Evolutionary conservation across 2,113 vertebrate genomes (phyloP).

Genomic region (Passer montanus): DNA sequence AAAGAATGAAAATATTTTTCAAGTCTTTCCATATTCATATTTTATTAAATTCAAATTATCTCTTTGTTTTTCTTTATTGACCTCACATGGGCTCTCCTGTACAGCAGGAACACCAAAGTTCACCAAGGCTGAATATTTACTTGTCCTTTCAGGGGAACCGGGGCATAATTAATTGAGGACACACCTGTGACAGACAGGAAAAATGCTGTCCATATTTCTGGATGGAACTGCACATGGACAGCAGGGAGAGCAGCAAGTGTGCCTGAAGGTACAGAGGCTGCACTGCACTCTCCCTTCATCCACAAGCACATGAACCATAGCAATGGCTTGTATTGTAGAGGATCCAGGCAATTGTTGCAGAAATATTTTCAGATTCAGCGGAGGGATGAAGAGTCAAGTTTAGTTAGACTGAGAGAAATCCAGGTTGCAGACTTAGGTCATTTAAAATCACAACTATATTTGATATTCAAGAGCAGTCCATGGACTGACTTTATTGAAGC

Average conservation of each 20-base stretch:
- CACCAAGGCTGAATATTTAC: not conserved
- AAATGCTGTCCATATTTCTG: not conserved
- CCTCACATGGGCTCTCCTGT: not conserved
- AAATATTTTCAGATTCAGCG: not conserved
- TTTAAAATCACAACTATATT: conserved; percentile 22
- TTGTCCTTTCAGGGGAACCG: not conserved
- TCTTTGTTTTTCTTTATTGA: not conserved
- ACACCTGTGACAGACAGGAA: not conserved
- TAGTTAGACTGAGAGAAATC: not conserved
- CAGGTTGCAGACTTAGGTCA: not conserved
- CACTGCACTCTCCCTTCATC: not conserved
- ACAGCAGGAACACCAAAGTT: not conserved
- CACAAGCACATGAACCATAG: not conserved
- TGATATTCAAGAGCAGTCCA: conserved; percentile 32
- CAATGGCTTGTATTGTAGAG: not conserved
- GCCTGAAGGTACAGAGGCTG: not conserved
- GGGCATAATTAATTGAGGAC: not conserved
- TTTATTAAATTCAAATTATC: not conserved
- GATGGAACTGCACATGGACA: not conserved
- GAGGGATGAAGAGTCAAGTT: not conserved
- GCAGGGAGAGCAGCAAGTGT: not conserved
- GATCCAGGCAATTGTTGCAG: not conserved
- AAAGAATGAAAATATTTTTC: not conserved
- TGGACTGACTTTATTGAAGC: conserved; percentile 46
- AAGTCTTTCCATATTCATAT: not conserved